Evolutionary conservation across 2,113 vertebrate species (phyloP), one percentile per base, ranked within the genome.

Genomic region (Chaetodon trifascialis): DNA sequence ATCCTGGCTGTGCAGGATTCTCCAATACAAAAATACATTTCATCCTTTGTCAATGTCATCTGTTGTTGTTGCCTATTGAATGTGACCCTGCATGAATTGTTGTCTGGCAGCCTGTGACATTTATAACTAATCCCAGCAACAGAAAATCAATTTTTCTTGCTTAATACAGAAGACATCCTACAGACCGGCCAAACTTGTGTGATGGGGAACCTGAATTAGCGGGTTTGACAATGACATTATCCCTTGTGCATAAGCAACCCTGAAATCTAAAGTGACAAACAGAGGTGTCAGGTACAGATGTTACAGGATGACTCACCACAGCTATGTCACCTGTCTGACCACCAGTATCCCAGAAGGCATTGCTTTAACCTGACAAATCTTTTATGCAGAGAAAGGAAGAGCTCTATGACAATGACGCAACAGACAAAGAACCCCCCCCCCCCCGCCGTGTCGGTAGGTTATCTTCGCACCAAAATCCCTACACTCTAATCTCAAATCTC

Each of bases 221-320:
- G 8, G 25, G 16, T 69, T 34, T 11, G 10, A 71, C 42, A 74
- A 5, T 79, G 64, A 79, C 36, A 69, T 80, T 55, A 42, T 2
- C 0, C 30, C 51, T 75, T 64, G 51, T 70, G 38, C 42, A 81
- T 68, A 62, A 54, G 52, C 36, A 76, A 59, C 70, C 9, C 68
- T 65, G 78, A 47, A 67, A 68, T 82, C 67, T 56, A 49, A 78
- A 82, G 60, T 83, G 59, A 7, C 58, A 84, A 36, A 51, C 67
- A 38, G 55, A 69, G 76, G 76, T 88, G 69, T 78, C 69, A 88
- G 55, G 75, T 76, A 49, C 85, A 89, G 85, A 83, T 91, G 86
- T 88, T 84, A 63, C 59, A 89, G 70, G 92, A 92, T 93, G 93
- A 94, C 93, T 94, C 94, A 94, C 93, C 88, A 83, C 79, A 74